Base-by-base conservation (phyloP, 1,140 invertebrate genomes). In the Pseudoatta argentina region DNA sequence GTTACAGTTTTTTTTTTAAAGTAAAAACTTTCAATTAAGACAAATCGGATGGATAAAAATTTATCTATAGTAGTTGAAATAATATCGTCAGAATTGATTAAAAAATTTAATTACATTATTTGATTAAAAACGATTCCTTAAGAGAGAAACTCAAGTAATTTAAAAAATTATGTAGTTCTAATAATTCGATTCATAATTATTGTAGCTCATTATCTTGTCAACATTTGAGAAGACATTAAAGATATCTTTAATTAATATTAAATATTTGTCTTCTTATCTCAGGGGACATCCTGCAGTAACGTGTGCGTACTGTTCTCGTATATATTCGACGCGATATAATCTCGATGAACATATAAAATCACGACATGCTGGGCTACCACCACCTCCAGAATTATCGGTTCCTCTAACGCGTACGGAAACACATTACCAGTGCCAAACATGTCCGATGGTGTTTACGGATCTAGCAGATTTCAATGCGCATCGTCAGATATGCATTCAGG, bases 281-380 rank as follows among this genome's bases (percentile, higher is more conserved):
- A 95, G 95, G 83, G 95, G 95, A 24, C 94, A 96, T 91, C 95
- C 95, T 16, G 94, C 94, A 10, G 95, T 96, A 16, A 96, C 95
- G 0, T 96, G 96, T 82, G 90, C 92, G 12, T 94, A 94, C 55
- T 96, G 95, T 87, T 93, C 93, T 3, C 91, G 95, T 6, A 95
- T 95, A 77, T 96, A 96, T 81, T 96, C 95, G 18, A 95, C 95
- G 0, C 92, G 95, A 44, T 90, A 92, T 24, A 96, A 96, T 87
- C 92, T 96, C 1, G 94, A 95, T 51, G 95, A 96, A 78, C 96
- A 96, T 79, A 94, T 95, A 67, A 95, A 94, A 78, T 94, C 95
- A 0, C 92, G 95, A 66, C 96, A 96, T 63, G 93, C 93, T 18
- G 94, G 94, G 71, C 78, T 93, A 72, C 91, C 92, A 57, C 91